phyloP scores from a whole-genome alignment of 2,113 vertebrate genomes.

The Salminus brasiliensis region DNA sequence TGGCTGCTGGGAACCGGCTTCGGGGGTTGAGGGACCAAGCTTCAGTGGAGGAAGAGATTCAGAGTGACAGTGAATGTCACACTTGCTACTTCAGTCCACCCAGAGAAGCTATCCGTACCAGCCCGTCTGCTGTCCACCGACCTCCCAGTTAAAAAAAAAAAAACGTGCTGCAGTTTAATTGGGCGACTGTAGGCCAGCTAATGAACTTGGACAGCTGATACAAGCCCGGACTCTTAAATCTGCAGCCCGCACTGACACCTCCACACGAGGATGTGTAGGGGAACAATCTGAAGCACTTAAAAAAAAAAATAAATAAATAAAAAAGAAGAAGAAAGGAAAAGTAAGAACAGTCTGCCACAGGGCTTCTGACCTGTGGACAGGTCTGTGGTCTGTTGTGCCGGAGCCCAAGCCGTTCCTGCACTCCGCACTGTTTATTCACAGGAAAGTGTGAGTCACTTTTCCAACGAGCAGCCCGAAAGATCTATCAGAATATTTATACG shows the following conservation, averaged over 20 bases:
- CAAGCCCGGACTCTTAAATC: conserved; percentile 24
- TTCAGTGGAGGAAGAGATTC: conserved; percentile 21
- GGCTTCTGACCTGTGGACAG: conserved; percentile 3
- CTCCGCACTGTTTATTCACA: conserved; percentile 45
- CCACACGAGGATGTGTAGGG: background rate
- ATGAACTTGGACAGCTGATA: conserved; percentile 36
- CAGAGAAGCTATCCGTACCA: conserved; percentile 31
- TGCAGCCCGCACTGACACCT: conserved; percentile 7
- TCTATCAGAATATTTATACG: conserved; percentile 46
- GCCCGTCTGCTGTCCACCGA: conserved; percentile 31
- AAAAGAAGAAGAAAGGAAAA: background rate
- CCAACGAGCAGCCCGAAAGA: conserved; percentile 37
- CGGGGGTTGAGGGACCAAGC: conserved; percentile 11
- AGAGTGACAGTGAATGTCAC: conserved; percentile 45
- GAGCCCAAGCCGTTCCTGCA: background rate
- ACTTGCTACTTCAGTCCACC: conserved; percentile 30
- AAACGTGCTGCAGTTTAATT: conserved; percentile 19
- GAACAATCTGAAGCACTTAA: conserved; percentile 32
- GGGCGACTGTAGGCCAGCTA: conserved; percentile 18
- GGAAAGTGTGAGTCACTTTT: conserved; percentile 51
- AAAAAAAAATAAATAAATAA: conserved; percentile 4
- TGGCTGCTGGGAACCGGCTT: conserved; percentile 14
- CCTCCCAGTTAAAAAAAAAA: conserved; percentile 34
- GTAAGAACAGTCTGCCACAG: background rate
- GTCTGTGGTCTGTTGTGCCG: conserved; percentile 13